Evolutionary conservation across 2,888 invertebrate species (phyloP).

Genomic region (Sarcophaga variegata): DNA sequence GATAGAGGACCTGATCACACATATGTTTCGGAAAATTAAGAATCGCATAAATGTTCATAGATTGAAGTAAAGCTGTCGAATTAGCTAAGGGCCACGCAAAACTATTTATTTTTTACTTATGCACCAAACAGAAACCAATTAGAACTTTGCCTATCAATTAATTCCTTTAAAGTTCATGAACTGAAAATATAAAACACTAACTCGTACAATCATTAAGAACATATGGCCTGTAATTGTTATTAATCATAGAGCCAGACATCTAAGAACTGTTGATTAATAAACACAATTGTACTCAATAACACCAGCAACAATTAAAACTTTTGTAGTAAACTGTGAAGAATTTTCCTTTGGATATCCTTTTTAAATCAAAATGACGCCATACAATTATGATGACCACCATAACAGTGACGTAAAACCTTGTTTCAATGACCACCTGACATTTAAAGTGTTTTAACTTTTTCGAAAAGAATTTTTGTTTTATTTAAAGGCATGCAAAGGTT

Average conservation of each 20-base stretch:
- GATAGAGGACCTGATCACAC: too few relatives aligned
- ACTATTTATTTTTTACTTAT: too few relatives aligned
- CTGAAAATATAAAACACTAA: not conserved
- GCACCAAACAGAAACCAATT: too few relatives aligned
- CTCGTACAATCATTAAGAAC: not conserved
- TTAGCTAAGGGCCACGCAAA: too few relatives aligned
- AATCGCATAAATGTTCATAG: too few relatives aligned
- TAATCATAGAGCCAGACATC: not conserved
- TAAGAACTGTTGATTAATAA: not conserved
- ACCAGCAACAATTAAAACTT: not conserved
- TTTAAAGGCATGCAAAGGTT: constrained; percentile 32
- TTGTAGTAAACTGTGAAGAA: not conserved
- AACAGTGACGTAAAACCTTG: constrained; percentile 39
- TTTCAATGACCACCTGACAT: not conserved
- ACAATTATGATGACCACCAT: not conserved
- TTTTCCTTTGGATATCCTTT: not conserved
- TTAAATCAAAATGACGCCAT: constrained; percentile 31
- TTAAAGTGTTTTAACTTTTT: not conserved
- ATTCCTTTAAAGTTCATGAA: not conserved
- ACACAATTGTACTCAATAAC: not conserved
- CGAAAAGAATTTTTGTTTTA: not conserved
- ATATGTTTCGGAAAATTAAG: too few relatives aligned
- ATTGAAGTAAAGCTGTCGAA: too few relatives aligned
- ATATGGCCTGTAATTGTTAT: not conserved
- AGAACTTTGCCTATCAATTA: not conserved